These are phyloP conservation scores for Monopis laevigella DNA, from an alignment of 2,888 invertebrate genomes.

Conservation along the genomic window DNA sequence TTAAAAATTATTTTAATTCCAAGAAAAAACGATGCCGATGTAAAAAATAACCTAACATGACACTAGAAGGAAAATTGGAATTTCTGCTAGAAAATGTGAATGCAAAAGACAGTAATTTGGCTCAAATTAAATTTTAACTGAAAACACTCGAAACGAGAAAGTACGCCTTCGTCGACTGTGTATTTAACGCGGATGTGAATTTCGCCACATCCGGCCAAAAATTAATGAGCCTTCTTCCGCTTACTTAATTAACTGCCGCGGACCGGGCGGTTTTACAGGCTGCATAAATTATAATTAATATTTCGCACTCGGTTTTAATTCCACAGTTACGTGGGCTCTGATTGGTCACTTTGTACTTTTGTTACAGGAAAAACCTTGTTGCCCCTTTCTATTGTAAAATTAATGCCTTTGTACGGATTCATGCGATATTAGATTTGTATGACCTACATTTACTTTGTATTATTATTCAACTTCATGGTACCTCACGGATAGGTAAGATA, in stretches of 20 bases:
- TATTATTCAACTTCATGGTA: no score
- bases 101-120: constrained; percentile 56
- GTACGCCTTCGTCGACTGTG: constrained; percentile 49
- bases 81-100: constrained; percentile 10
- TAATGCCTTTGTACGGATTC: no score
- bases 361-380: neutral
- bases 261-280: constrained; percentile 43
- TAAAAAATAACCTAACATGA: no score
- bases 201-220: constrained; percentile 63
- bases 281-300: constrained; percentile 62
- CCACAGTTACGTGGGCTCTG: constrained; percentile 4
- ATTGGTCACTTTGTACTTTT: neutral
- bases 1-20: no score
- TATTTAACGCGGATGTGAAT: constrained; percentile 65
- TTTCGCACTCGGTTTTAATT: constrained; percentile 36
- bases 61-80: constrained; percentile 8
- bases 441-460: no score
- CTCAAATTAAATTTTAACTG: constrained; percentile 60
- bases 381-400: no score
- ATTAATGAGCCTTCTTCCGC: constrained; percentile 66
- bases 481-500: no score
- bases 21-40: no score
- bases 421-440: no score
- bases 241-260: constrained; percentile 60
- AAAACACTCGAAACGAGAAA: constrained; percentile 52